Evolutionary conservation across 2,888 invertebrate species (phyloP).

Genomic region (Callinectes sapidus): DNA sequence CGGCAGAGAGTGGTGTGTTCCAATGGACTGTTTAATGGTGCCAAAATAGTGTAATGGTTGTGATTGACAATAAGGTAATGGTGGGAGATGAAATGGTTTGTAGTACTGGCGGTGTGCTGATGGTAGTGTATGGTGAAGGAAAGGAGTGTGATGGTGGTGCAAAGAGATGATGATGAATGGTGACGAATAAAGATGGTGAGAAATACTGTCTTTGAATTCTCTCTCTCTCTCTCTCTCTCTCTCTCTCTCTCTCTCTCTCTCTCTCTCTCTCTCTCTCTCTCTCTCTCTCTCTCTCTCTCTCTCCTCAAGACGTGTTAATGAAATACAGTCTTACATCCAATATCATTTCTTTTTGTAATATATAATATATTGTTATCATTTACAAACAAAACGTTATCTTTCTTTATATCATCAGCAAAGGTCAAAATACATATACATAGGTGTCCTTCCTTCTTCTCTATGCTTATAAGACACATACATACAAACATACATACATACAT

Average conservation of each 20-base stretch:
- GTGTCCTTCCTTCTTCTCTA: neutral
- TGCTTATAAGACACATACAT: neutral
- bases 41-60: neutral
- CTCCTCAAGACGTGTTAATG: slow-evolving; percentile 1
- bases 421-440: neutral
- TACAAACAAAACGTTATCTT: neutral
- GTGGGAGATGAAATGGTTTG: neutral
- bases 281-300: neutral
- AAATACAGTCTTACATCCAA: neutral
- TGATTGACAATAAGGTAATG: neutral
- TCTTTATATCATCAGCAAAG: neutral
- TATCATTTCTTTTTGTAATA: neutral
- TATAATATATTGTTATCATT: slow-evolving; percentile 1
- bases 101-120: neutral
- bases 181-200: neutral
- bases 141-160: neutral
- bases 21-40: neutral
- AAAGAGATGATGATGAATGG: neutral
- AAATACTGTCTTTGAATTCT: neutral
- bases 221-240: neutral
- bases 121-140: neutral
- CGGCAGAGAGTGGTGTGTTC: neutral
- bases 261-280: too few relatives aligned
- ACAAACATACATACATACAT: neutral
- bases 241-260: slow-evolving; percentile 1